phyloP scores from a whole-genome alignment of 2,888 invertebrate species.

The Aphidoletes aphidimyza region DNA sequence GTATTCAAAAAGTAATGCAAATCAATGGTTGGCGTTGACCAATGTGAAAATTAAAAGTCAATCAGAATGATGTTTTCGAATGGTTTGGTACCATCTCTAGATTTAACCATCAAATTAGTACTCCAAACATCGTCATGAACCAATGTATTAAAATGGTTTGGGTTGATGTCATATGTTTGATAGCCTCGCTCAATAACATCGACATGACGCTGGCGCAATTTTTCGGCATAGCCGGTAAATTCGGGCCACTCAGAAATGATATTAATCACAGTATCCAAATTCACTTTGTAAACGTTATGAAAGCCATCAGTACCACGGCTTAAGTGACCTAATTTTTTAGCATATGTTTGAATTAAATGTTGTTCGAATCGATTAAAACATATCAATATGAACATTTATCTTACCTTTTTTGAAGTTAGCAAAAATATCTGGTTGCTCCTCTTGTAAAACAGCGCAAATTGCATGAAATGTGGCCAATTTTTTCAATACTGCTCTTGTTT shows the following conservation, averaged over 20 bases:
- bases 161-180: conserved; percentile 20
- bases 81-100: background rate
- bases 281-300: background rate
- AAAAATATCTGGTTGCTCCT: conserved; percentile 34
- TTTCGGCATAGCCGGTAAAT: background rate
- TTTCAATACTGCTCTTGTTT: conserved; percentile 17
- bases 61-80: conserved; percentile 15
- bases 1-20: conserved; percentile 37
- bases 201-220: background rate
- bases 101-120: conserved; percentile 8
- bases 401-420: background rate
- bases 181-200: background rate
- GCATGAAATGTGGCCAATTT: conserved; percentile 18
- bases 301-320: background rate
- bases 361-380: too few species aligned
- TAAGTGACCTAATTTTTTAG: conserved; percentile 37
- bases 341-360: too few species aligned
- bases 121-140: conserved; percentile 42
- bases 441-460: background rate
- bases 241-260: conserved; percentile 22
- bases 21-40: background rate
- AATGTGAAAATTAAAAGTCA: conserved; percentile 32
- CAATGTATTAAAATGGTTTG: conserved; percentile 26
- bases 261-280: background rate
- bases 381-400: background rate